Evolutionary conservation across 2,888 invertebrate genomes (phyloP).

Genomic region (Parasteatoda lunata): DNA sequence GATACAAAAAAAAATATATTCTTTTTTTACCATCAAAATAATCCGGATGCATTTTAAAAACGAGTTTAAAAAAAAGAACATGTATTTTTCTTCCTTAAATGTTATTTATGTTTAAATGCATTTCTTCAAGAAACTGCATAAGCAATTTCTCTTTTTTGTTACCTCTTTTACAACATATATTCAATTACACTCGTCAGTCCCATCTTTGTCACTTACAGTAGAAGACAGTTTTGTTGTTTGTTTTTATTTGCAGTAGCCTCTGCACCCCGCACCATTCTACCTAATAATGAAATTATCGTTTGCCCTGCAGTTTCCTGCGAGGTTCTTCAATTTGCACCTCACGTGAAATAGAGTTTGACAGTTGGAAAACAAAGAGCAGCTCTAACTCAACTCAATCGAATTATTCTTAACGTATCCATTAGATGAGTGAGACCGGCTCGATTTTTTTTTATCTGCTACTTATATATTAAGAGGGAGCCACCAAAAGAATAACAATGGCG

Average conservation of each 20-base stretch:
- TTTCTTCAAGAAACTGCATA: conserved; percentile 46
- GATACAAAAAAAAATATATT: neutral
- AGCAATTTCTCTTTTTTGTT: conserved; percentile 24
- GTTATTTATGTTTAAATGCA: conserved; percentile 60
- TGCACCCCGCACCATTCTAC: neutral
- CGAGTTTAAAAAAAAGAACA: conserved; percentile 15
- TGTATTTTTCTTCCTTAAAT: conserved; percentile 12
- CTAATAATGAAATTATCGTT: conserved; percentile 61
- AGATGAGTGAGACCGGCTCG: conserved; percentile 20
- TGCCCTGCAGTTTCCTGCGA: conserved; percentile 20
- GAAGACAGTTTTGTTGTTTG: conserved; percentile 38
- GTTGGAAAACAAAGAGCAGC: conserved; percentile 60
- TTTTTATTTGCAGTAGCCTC: conserved; percentile 14
- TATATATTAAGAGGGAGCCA: neutral
- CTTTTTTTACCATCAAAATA: conserved; percentile 52
- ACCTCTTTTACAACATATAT: conserved; percentile 45
- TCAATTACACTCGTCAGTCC: conserved; percentile 62
- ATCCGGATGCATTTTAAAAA: conserved; percentile 17
- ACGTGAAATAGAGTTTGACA: conserved; percentile 59
- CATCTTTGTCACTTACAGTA: conserved; percentile 51
- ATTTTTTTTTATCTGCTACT: conserved; percentile 9
- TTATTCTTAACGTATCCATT: conserved; percentile 60
- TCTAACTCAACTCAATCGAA: conserved; percentile 55
- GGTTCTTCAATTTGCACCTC: conserved; percentile 56
- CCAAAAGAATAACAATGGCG: neutral